A percentile compares a stretch with the other conserved stretches of the same genome.
These are phyloP conservation scores for Oryzias curvinotus DNA, from an alignment of 2,113 vertebrate species.

Conservation along the genomic window DNA sequence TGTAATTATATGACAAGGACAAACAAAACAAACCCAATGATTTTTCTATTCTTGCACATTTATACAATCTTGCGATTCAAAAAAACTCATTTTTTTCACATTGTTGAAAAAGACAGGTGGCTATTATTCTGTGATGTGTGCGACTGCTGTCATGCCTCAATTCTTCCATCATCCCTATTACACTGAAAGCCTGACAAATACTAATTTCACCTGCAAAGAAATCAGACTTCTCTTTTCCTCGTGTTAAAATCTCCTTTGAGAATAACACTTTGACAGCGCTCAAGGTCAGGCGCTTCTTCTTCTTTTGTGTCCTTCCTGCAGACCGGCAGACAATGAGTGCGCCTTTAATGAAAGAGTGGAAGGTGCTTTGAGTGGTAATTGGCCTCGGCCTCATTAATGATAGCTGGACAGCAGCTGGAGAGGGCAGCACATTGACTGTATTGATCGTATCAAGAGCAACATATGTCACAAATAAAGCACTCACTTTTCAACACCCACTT, in stretches of 20 bases:
- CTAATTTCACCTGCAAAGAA: conserved; percentile 2
- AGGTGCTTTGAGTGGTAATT: conserved; percentile 40
- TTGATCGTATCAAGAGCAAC: conserved; percentile 46
- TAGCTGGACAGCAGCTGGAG: conserved; percentile 47
- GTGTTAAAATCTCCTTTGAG: not conserved
- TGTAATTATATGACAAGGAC: too few relatives aligned
- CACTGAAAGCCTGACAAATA: conserved; percentile 28
- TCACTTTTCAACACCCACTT: conserved; percentile 8
- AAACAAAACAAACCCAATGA: too few relatives aligned
- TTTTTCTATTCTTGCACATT: too few relatives aligned
- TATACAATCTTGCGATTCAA: too few relatives aligned
- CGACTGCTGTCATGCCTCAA: conserved; percentile 20
- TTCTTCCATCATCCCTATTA: conserved; percentile 46
- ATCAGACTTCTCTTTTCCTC: conserved; percentile 3
- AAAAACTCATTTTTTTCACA: too few relatives aligned
- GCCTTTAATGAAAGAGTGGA: conserved; percentile 38
- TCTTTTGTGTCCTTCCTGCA: conserved; percentile 21
- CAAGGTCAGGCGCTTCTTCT: conserved; percentile 38
- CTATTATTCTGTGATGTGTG: conserved; percentile 27
- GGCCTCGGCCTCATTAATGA: conserved; percentile 55
- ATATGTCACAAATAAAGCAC: conserved; percentile 24
- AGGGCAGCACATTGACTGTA: conserved; percentile 47
- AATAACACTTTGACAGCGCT: conserved; percentile 10
- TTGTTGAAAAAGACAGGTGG: conserved; percentile 17
- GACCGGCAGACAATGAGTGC: conserved; percentile 30